Percentiles rank a stretch among this genome's conserved stretches.
These are phyloP conservation scores for Tipula vernalis DNA, from an alignment of 2,888 invertebrate species.

Conservation along the genomic window DNA sequence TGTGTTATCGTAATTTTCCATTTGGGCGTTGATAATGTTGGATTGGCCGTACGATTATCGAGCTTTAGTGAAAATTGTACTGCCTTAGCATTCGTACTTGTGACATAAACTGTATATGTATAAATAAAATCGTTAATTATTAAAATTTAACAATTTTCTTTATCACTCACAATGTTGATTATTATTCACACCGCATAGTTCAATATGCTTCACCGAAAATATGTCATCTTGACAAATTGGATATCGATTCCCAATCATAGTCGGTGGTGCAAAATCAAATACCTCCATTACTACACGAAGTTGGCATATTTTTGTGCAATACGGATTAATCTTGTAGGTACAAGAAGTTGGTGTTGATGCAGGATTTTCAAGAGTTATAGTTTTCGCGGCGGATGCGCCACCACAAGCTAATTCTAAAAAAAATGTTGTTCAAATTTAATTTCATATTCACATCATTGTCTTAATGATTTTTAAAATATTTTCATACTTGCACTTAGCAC, in stretches of 20 bases:
- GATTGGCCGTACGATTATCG: slow-evolving; percentile 32
- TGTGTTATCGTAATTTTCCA: slow-evolving; percentile 52
- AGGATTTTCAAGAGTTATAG: not conserved
- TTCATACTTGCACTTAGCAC: not conserved
- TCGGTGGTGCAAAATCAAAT: slow-evolving; percentile 22
- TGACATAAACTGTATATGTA: slow-evolving; percentile 22
- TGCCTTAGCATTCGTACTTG: slow-evolving; percentile 20
- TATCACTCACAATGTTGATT: slow-evolving; percentile 44
- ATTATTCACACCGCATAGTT: slow-evolving; percentile 47
- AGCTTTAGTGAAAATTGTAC: slow-evolving; percentile 35
- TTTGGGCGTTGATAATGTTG: slow-evolving; percentile 34
- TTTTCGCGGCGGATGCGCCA: not conserved
- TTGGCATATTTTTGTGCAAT: not conserved
- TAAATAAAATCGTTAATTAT: not conserved
- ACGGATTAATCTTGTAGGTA: not conserved
- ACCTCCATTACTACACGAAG: not conserved
- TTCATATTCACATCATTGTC: not conserved
- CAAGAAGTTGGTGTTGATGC: not conserved
- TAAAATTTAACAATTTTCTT: not conserved
- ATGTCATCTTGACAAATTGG: slow-evolving; percentile 20
- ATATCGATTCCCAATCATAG: slow-evolving; percentile 22
- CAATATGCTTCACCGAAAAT: slow-evolving; percentile 24
- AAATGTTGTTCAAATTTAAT: not conserved
- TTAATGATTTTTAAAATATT: not conserved
- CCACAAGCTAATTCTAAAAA: not conserved